Conservation (phyloP, 2,113 vertebrate genomes). For the Nyctibius bracteatus region DNA sequence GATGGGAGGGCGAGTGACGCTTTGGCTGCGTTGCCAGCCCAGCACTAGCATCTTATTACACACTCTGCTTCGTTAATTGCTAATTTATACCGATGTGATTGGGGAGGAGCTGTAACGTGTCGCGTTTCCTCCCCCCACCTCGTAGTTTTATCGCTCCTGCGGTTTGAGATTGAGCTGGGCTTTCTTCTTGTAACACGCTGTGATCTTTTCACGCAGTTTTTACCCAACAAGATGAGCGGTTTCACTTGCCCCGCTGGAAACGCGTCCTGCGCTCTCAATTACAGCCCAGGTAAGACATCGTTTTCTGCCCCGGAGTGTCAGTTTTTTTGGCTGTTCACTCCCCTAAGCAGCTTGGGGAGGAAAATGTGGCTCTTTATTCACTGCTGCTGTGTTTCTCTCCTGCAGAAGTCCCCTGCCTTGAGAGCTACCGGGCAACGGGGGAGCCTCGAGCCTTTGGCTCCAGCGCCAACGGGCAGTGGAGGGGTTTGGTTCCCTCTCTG, state of each 20-base stretch:
- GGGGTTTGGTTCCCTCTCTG: slow-evolving; percentile 33
- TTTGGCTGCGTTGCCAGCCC: rapidly evolving
- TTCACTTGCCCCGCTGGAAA: slow-evolving; percentile 78
- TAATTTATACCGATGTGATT: rapidly evolving
- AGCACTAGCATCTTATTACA: rapidly evolving
- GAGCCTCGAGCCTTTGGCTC: slow-evolving; percentile 38
- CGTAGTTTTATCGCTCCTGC: rapidly evolving
- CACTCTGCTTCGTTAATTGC: rapidly evolving
- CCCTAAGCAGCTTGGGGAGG: no score
- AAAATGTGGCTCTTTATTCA: neutral
- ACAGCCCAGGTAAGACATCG: slow-evolving; percentile 72
- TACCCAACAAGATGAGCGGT: slow-evolving; percentile 55
- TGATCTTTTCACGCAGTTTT: slow-evolving; percentile 25
- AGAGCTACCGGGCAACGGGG: slow-evolving; percentile 31
- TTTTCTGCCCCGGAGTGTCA: neutral
- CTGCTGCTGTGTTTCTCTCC: rapidly evolving
- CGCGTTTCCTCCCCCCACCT: rapidly evolving
- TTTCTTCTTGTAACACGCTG: neutral
- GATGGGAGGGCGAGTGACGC: rapidly evolving
- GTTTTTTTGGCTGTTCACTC: no score
- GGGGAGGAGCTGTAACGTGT: neutral
- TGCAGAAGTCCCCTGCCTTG: slow-evolving; percentile 48
- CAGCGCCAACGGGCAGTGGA: slow-evolving; percentile 75
- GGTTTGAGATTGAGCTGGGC: no score
- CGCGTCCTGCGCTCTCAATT: slow-evolving; percentile 71